phyloP scores from a whole-genome alignment of 2,113 vertebrate species.

The Dolichotis patagonum region DNA sequence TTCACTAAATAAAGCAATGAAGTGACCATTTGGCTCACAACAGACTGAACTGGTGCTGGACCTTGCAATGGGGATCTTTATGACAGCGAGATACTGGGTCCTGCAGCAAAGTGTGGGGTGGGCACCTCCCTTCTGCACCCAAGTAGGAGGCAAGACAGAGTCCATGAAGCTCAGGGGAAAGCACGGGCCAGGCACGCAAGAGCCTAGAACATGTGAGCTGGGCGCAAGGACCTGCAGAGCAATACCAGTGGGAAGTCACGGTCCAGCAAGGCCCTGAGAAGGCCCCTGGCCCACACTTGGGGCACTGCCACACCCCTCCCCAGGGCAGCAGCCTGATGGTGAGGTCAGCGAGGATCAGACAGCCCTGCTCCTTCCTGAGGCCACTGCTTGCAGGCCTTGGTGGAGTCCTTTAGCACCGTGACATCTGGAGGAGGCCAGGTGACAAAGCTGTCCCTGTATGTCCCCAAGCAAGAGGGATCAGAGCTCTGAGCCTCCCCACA shows the following conservation, averaged over 20 bases:
- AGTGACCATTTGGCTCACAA: not conserved
- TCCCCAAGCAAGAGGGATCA: slow-evolving; percentile 44
- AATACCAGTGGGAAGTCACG: not conserved
- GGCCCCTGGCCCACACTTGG: not conserved
- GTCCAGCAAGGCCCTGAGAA: not conserved
- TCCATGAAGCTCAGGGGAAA: not conserved
- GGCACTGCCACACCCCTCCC: not conserved
- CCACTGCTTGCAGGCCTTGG: slow-evolving; percentile 30
- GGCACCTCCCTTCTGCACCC: not conserved
- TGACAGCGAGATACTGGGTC: not conserved
- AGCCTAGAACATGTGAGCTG: not conserved
- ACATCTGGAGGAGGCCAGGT: not conserved
- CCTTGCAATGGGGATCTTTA: not conserved
- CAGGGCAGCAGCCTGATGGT: not conserved
- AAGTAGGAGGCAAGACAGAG: not conserved
- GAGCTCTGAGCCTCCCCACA: slow-evolving; percentile 64
- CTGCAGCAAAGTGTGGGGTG: not conserved
- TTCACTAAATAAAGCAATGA: not conserved
- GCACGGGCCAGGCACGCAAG: not conserved
- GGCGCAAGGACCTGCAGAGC: not conserved
- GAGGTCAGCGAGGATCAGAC: not conserved
- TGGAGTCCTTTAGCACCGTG: slow-evolving; percentile 18
- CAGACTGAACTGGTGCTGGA: not conserved
- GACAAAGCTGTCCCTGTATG: slow-evolving; percentile 36
- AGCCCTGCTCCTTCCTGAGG: not conserved